These are phyloP conservation scores for Zosterops japonicus DNA, from an alignment of 2,113 vertebrate genomes.

Conservation along the genomic window DNA sequence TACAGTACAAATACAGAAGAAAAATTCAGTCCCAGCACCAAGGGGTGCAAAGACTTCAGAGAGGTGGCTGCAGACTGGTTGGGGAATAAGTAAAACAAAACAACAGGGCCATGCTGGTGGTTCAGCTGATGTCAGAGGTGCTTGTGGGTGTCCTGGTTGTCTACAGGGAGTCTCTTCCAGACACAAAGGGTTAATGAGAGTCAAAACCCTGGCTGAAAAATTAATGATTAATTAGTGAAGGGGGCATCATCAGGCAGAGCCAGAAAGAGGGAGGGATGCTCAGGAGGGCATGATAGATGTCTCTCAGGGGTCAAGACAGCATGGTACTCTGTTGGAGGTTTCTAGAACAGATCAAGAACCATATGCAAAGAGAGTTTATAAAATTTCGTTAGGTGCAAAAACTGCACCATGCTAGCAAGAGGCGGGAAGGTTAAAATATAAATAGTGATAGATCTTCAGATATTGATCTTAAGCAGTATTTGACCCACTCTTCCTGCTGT, in stretches of 20 bases:
- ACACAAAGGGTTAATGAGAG: background rate
- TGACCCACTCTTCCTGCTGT: background rate
- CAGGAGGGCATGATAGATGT: background rate
- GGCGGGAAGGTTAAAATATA: background rate
- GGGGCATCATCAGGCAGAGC: background rate
- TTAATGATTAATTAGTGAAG: background rate
- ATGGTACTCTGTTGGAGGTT: background rate
- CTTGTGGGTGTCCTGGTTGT: background rate
- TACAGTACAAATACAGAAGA: background rate
- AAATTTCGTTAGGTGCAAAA: background rate
- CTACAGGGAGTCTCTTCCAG: background rate
- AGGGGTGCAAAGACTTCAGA: background rate
- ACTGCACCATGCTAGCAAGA: background rate
- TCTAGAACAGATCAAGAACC: background rate
- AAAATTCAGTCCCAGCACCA: background rate
- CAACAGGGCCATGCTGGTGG: background rate
- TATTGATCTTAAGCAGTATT: background rate
- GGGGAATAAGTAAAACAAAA: background rate
- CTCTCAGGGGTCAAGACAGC: accelerated
- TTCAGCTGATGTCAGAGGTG: background rate
- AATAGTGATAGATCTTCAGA: background rate
- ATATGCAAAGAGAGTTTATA: background rate
- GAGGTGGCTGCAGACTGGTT: background rate
- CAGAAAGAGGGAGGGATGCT: background rate
- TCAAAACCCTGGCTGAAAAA: background rate